A percentile compares a stretch with the other conserved stretches of the same genome.
Conservation (phyloP, 2,888 invertebrate species). For the Caenorhabditis panamensis region DNA sequence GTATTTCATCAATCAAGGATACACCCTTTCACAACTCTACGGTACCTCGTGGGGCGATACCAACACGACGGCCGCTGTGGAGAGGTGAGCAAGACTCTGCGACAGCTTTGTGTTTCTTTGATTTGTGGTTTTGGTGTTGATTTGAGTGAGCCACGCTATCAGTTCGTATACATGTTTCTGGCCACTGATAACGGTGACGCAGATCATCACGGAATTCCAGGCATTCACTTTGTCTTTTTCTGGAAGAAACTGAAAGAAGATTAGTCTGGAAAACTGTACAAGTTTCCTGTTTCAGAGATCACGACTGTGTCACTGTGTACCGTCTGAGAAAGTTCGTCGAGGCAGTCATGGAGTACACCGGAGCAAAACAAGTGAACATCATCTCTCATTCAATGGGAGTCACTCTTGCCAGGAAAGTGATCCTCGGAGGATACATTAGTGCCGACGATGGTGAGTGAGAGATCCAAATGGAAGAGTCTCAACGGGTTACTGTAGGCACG, state of each 20-base stretch:
- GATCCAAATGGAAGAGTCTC: not conserved
- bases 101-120: conserved; percentile 20
- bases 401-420: conserved; percentile 70
- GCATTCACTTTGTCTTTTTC: conserved; percentile 15
- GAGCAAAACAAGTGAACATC: conserved; percentile 64
- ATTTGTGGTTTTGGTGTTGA: conserved; percentile 20
- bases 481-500: conserved; percentile 10
- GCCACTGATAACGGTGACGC: conserved; percentile 31
- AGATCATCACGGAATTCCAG: conserved; percentile 20
- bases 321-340: conserved; percentile 68
- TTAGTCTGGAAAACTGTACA: too few species aligned
- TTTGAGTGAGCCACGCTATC: not conserved
- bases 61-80: conserved; percentile 55
- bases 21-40: conserved; percentile 66
- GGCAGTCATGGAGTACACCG: conserved; percentile 73
- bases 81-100: conserved; percentile 35
- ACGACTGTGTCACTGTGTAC: conserved; percentile 66
- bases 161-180: conserved; percentile 37
- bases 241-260: too few species aligned
- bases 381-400: conserved; percentile 76
- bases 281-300: conserved; percentile 66
- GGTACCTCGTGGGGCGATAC: conserved; percentile 73
- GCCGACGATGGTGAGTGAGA: conserved; percentile 56
- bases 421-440: conserved; percentile 69
- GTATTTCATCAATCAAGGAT: conserved; percentile 66